Evolutionary conservation across 2,888 invertebrate genomes (phyloP).

Genomic region (Cremastinae sp.): DNA sequence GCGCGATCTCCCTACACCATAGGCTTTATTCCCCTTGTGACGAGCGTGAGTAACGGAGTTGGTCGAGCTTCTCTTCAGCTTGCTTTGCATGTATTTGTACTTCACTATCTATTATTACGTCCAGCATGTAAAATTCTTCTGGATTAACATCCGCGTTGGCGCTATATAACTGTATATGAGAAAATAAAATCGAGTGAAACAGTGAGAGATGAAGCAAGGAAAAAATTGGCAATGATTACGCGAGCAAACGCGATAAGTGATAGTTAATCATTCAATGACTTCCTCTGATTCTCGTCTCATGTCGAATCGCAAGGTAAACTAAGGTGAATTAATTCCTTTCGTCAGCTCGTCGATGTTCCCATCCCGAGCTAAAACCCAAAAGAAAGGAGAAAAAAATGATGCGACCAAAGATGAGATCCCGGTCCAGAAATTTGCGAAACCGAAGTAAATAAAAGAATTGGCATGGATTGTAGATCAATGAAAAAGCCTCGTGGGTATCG

Average conservation of each 20-base stretch:
- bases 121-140: conserved; percentile 69
- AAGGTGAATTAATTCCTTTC: no score
- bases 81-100: conserved; percentile 43
- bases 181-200: no score
- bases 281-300: conserved; percentile 44
- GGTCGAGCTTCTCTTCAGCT: not conserved
- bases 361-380: no score
- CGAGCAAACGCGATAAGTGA: conserved; percentile 61
- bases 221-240: conserved; percentile 32
- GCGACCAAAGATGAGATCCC: conserved; percentile 9
- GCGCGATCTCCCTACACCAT: not conserved
- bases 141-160: conserved; percentile 66
- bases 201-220: conserved; percentile 14
- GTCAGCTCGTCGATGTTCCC: no score
- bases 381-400: not conserved
- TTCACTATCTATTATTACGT: conserved; percentile 71
- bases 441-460: no score
- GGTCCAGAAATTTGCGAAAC: not conserved
- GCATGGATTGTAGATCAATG: not conserved
- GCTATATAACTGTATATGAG: conserved; percentile 1
- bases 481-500: not conserved
- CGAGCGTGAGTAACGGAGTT: no score
- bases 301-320: not conserved
- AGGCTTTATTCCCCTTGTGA: not conserved
- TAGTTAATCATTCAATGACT: conserved; percentile 68